These are phyloP conservation scores for Panzeria rudis DNA, from an alignment of 2,888 invertebrate species.

Conservation along the genomic window DNA sequence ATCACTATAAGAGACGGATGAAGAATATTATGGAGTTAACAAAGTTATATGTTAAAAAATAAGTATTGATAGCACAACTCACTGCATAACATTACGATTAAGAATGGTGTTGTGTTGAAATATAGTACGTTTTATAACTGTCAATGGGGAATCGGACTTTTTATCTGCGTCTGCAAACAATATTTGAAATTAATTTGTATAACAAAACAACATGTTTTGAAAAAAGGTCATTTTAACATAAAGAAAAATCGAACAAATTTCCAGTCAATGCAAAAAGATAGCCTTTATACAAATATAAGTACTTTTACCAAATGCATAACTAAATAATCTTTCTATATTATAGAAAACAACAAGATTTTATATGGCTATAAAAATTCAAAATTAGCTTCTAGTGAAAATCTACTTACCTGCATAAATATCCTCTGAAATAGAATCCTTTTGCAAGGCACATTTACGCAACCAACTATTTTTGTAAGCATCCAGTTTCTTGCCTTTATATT, in stretches of 20 bases:
- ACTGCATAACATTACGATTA: conserved; percentile 91
- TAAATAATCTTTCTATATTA: not conserved
- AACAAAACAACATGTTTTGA: too few relatives aligned
- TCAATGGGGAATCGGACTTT: conserved; percentile 86
- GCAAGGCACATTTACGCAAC: conserved; percentile 88
- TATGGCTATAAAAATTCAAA: not conserved
- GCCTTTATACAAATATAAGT: too few relatives aligned
- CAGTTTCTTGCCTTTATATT: conserved; percentile 93
- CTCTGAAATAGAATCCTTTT: conserved; percentile 84
- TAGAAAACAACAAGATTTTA: not conserved
- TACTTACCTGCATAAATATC: conserved; percentile 78
- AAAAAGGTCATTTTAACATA: too few relatives aligned
- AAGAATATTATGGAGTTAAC: not conserved
- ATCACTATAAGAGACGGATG: conserved; percentile 87
- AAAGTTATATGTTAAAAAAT: not conserved
- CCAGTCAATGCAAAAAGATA: too few relatives aligned
- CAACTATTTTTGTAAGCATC: conserved; percentile 95
- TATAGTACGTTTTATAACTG: conserved; percentile 87
- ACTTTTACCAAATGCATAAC: too few relatives aligned
- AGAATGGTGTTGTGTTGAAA: conserved; percentile 90
- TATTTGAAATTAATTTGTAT: not conserved
- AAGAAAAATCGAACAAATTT: too few relatives aligned
- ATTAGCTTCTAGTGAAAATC: not conserved
- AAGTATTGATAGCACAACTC: conserved; percentile 81
- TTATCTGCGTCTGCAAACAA: conserved; percentile 86